Percentiles rank a stretch among this genome's conserved stretches.
Evolutionary conservation across 2,888 invertebrate genomes (phyloP).

Genomic region (Loripinus fragilis): DNA sequence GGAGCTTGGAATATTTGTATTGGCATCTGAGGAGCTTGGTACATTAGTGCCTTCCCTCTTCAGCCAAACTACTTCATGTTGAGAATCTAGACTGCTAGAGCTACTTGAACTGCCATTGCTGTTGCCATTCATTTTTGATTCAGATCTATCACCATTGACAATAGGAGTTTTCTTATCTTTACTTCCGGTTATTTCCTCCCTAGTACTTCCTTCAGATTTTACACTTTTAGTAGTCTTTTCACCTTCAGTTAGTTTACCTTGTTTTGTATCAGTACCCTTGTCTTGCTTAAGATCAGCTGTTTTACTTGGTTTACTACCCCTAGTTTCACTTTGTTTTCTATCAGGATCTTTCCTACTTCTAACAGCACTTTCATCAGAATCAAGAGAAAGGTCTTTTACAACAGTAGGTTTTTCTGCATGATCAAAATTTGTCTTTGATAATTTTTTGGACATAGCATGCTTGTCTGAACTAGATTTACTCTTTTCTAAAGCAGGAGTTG

Average conservation of each 20-base stretch:
- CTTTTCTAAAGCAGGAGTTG: constrained; percentile 44
- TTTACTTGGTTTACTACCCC: not conserved
- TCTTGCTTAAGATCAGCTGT: not conserved
- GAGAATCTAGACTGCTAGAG: constrained; percentile 70
- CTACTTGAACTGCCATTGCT: constrained; percentile 68
- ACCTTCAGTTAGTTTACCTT: not conserved
- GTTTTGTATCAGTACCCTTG: not conserved
- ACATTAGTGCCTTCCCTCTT: constrained; percentile 34
- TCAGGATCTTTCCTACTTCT: not conserved
- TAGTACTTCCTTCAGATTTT: constrained; percentile 28
- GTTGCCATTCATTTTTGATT: constrained; percentile 51
- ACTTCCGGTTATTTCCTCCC: constrained; percentile 43
- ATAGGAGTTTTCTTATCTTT: constrained; percentile 11
- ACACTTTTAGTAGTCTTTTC: constrained; percentile 39
- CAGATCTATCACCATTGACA: not conserved
- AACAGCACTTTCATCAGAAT: constrained; percentile 27
- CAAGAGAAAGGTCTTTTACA: constrained; percentile 17
- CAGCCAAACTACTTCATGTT: constrained; percentile 61
- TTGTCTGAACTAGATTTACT: constrained; percentile 34
- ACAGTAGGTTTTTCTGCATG: constrained; percentile 27
- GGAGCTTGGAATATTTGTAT: constrained; percentile 17
- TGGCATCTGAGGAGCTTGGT: not conserved
- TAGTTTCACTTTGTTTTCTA: not conserved
- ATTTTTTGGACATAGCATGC: constrained; percentile 36
- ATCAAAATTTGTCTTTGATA: constrained; percentile 48